These are phyloP conservation scores for Epizoanthus ramosus DNA, from an alignment of 92 coral and sea anemone genomes.

Conservation along the genomic window DNA sequence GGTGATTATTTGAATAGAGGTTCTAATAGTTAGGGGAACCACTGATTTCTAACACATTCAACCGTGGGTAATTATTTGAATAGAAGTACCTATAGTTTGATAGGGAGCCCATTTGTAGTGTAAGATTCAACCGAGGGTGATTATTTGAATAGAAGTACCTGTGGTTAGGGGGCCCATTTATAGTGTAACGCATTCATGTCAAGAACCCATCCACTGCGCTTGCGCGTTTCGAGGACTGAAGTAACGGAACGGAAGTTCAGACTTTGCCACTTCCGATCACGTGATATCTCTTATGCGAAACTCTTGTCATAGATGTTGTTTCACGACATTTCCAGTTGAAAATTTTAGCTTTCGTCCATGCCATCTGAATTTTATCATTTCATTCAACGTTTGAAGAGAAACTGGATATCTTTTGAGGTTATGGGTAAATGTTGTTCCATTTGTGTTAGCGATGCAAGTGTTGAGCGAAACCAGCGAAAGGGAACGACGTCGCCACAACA, in stretches of 20 bases:
- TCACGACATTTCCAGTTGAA: slow-evolving; percentile 24
- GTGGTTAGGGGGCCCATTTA: too few species aligned
- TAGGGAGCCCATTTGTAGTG: too few species aligned
- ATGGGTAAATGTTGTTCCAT: slow-evolving; percentile 96
- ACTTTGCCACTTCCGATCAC: slow-evolving; percentile 79
- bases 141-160: too few species aligned
- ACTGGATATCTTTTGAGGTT: slow-evolving; percentile 62
- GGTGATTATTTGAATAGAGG: too few species aligned
- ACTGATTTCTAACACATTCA: too few species aligned
- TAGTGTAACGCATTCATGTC: too few species aligned
- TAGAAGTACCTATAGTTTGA: too few species aligned
- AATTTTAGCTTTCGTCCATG: slow-evolving; percentile 17
- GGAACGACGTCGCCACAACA: slow-evolving; percentile 58
- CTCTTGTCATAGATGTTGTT: slow-evolving; percentile 63
- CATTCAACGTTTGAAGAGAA: slow-evolving; percentile 17
- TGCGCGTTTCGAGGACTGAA: too few species aligned
- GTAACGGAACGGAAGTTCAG: slow-evolving; percentile 14
- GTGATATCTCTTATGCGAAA: slow-evolving; percentile 70
- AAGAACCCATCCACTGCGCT: too few species aligned
- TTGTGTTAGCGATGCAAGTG: slow-evolving; percentile 75
- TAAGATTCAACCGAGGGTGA: too few species aligned
- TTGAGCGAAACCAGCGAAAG: slow-evolving; percentile 73
- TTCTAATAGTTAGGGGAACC: too few species aligned
- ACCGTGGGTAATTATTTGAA: too few species aligned
- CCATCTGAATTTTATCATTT: slow-evolving; percentile 7